Evolutionary conservation across 2,797 vertebrate genomes (phyloP), one percentile per base, ranked within the genome.

Genomic region (Lemur catta): DNA sequence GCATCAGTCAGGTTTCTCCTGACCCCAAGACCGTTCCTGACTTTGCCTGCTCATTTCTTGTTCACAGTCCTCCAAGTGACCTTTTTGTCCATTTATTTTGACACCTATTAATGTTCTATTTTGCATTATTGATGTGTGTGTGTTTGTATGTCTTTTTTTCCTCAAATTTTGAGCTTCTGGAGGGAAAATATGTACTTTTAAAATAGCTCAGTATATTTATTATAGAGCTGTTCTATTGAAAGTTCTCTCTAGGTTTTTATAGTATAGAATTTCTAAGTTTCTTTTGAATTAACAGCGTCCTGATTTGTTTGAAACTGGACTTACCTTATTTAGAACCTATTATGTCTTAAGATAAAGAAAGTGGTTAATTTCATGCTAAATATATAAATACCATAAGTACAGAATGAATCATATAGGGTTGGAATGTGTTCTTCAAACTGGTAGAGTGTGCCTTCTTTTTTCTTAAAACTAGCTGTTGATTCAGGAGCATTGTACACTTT

Each of bases 71-170:
- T 79, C 30, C 61, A 76, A 52, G 41, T 26, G 33, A 88, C 41
- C 38, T 28, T 59, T 85, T 86, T 59, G 1, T 76, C 7, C 48
- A 35, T 90, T 91, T 91, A 26, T 87, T 79, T 96, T 79, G 35
- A 88, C 0, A 74, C 4, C 41, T 76, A 3, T 61, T 67, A 30
- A 50, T 79, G 26, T 84, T 86, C 78, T 96, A 2, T 87, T 76
- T 96, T 91, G n/a, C 69, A 75, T 86, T 91, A 69, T 85, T 74
- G 35, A 22, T 74, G 12, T 81, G 14, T 75, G 13, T 96, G n/a
- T 84, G 33, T 92, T 55, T n/a, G 28, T 84, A 6, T 93, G 38
- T 97, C 80, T 89, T 30, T 35, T 46, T 15, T 55, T 28, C 28
- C 50, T 94, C 22, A 85, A 67, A 71, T 88, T 82, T 71, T 84